A percentile compares a stretch with the other conserved stretches of the same genome.
These are phyloP conservation scores for Nesospiza acunhae DNA, from an alignment of 2,113 vertebrate species.

Conservation along the genomic window DNA sequence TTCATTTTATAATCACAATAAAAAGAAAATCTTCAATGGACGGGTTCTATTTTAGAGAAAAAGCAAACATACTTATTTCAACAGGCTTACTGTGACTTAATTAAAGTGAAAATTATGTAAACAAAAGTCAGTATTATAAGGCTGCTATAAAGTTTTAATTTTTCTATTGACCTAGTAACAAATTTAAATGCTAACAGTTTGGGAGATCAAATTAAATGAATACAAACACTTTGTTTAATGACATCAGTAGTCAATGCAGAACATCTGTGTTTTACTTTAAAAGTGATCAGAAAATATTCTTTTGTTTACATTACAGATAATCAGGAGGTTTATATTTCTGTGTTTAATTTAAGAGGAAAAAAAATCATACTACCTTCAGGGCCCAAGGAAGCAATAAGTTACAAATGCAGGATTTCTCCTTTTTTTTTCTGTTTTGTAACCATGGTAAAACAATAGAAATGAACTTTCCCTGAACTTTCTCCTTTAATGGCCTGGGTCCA, in stretches of 20 bases:
- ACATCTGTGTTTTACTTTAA: slow-evolving; percentile 70
- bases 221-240: slow-evolving; percentile 71
- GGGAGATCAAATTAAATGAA: slow-evolving; percentile 72
- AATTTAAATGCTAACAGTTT: slow-evolving; percentile 65
- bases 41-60: slow-evolving; percentile 17
- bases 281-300: slow-evolving; percentile 73
- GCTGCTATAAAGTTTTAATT: slow-evolving; percentile 28
- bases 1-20: slow-evolving; percentile 33
- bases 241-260: slow-evolving; percentile 67
- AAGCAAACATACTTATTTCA: slow-evolving; percentile 51
- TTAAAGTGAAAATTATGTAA: slow-evolving; percentile 47
- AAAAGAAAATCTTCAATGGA: slow-evolving; percentile 24
- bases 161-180: slow-evolving; percentile 61
- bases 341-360: slow-evolving; percentile 83
- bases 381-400: slow-evolving; percentile 82
- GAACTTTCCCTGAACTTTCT: slow-evolving; percentile 99
- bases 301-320: slow-evolving; percentile 79
- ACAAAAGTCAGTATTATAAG: slow-evolving; percentile 36
- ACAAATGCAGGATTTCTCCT: slow-evolving; percentile 85
- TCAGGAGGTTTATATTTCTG: slow-evolving; percentile 80
- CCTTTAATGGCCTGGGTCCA: slow-evolving; percentile 92
- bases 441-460: slow-evolving; percentile 93
- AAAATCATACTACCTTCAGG: slow-evolving; percentile 76
- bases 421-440: slow-evolving; percentile 85
- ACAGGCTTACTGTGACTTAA: slow-evolving; percentile 46